These are phyloP conservation scores for Porites australiensis DNA, from an alignment of 64 coral and sea anemone genomes.

Conservation along the genomic window DNA sequence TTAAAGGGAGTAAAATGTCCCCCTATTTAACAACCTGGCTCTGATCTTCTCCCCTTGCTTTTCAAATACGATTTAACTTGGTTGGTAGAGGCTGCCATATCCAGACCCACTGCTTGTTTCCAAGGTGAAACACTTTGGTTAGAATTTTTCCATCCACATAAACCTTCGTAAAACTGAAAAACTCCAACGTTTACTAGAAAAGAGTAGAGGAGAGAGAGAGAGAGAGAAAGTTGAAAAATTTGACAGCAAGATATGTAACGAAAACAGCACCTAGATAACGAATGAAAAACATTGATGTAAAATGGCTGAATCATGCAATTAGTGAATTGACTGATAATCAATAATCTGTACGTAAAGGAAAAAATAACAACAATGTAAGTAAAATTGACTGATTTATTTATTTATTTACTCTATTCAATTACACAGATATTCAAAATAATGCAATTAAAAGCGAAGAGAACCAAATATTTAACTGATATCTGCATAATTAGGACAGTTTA, in stretches of 20 bases:
- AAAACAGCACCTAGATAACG: no score
- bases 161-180: slow-evolving; percentile 17
- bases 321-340: neutral
- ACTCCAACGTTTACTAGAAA: neutral
- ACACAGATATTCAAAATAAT: no score
- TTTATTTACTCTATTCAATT: no score
- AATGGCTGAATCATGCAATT: no score
- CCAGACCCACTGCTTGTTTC: neutral
- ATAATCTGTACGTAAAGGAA: neutral
- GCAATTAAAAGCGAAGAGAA: no score
- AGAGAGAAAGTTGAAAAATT: no score
- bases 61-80: neutral
- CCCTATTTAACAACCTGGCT: neutral
- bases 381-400: no score
- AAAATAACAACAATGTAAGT: no score
- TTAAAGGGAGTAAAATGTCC: neutral
- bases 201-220: neutral
- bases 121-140: neutral
- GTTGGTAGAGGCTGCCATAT: neutral
- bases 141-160: slow-evolving; percentile 53
- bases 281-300: no score
- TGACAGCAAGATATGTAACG: no score
- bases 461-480: no score
- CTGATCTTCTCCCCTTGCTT: neutral
- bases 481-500: no score